Evolutionary conservation across 2,797 vertebrate genomes (phyloP), one percentile per base, ranked within the genome.

Genomic region (Podarcis lilfordi): DNA sequence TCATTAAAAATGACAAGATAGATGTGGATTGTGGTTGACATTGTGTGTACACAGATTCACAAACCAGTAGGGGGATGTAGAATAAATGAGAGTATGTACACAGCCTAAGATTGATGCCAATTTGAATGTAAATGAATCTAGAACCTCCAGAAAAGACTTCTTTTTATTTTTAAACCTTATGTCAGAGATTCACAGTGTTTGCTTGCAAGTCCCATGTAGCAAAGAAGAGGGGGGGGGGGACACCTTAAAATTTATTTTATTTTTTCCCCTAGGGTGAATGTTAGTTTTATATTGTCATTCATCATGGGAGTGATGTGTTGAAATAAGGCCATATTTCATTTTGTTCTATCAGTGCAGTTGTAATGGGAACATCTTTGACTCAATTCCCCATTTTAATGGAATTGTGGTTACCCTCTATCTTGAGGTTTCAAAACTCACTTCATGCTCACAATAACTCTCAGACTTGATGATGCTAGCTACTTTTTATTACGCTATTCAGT

Each of bases 391-490:
- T 79, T 95, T 92, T 94, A 96, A 95, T 95, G 87, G 86, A 93
- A 94, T 93, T 93, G 91, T 91, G 82, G 93, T 92, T 95, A 88
- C 76, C 86, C 75, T 94, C 83, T 94, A 86, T 90, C 90, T 95
- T 3, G 1, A 96, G 88, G 84, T 96, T 97, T 96, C 92, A 94
- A 95, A 96, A 94, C 82, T 94, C 59, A 93, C 91, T 95, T 96
- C 92, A 89, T 92, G 80, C 86, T 96, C 89, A 93, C 91, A 95
- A 93, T 96, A 96, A 96, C 88, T 97, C 87, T 89, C 82, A 91
- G 90, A 37, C 85, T 94, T 95, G 95, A 96, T 96, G 93, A 95
- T 92, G 86, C 89, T 80, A 95, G 89, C 87, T 94, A 94, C 86
- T 81, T 95, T 94, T 96, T 96, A 96, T 94, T 96, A 86, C 79